Percentiles rank a stretch among this genome's conserved stretches.
Conservation (phyloP, 2,113 vertebrate genomes). For the Dermatemys mawii region DNA sequence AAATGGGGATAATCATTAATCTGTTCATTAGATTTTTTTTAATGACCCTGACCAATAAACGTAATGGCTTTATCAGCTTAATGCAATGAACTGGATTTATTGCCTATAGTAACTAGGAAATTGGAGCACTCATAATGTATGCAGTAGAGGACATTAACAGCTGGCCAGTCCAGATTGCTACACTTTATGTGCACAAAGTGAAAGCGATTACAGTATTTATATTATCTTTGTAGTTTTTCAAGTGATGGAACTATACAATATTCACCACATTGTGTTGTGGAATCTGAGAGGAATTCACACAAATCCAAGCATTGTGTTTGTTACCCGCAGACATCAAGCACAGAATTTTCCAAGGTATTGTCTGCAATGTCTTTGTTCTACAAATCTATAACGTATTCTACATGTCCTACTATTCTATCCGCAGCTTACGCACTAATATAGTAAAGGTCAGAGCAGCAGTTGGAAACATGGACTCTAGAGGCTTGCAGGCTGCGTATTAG, state of each 20-base stretch:
- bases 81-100: background rate
- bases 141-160: background rate
- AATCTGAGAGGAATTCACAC: background rate
- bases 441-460: background rate
- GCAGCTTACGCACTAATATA: background rate
- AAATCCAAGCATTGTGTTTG: background rate
- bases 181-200: background rate
- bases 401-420: background rate
- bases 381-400: background rate
- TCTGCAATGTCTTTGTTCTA: background rate
- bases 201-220: background rate
- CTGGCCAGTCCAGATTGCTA: background rate
- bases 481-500: accelerated
- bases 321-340: background rate
- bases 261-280: background rate
- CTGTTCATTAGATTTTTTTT: background rate
- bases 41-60: background rate
- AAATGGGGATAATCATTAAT: background rate
- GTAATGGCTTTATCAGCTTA: background rate
- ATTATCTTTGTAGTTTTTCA: background rate
- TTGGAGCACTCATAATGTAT: background rate
- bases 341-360: background rate
- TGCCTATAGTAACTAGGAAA: background rate
- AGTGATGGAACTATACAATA: background rate
- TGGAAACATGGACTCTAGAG: accelerated